A percentile compares a stretch with the other conserved stretches of the same genome.
Conservation (phyloP, 2,797 vertebrate genomes). For the Ctenosaura bakeri region DNA sequence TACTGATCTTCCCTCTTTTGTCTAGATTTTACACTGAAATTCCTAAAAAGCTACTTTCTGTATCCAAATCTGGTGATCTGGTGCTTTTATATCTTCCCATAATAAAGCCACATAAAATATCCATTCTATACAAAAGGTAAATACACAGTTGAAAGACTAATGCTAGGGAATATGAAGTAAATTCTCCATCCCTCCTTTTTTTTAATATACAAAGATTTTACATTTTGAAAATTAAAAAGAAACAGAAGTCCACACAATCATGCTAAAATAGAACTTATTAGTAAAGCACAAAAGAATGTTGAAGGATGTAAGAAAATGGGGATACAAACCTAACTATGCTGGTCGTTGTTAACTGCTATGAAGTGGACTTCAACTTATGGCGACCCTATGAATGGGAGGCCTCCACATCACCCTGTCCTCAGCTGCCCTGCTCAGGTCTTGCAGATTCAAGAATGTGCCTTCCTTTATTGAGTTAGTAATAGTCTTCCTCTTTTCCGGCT, state of each 20-base stretch:
- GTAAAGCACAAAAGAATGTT: background rate
- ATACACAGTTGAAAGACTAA: background rate
- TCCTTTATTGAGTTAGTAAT: no score
- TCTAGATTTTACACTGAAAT: background rate
- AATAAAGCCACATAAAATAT: background rate
- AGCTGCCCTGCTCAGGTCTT: no score
- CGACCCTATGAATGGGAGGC: no score
- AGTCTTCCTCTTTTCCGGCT: no score
- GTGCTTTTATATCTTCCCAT: no score
- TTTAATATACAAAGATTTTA: background rate
- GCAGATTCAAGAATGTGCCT: no score
- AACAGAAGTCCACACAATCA: background rate
- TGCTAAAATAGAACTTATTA: background rate
- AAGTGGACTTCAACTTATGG: no score
- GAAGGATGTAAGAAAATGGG: background rate
- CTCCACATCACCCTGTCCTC: no score
- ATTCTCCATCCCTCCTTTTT: constrained; percentile 53
- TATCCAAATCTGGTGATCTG: background rate
- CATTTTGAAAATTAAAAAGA: background rate
- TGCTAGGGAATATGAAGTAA: background rate
- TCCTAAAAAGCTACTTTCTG: background rate
- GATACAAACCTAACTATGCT: background rate
- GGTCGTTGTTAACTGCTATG: no score
- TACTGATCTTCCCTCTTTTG: background rate
- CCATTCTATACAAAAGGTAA: background rate